These are phyloP conservation scores for Odiellus spinosus DNA, from an alignment of 2,888 invertebrate genomes.

Conservation along the genomic window DNA sequence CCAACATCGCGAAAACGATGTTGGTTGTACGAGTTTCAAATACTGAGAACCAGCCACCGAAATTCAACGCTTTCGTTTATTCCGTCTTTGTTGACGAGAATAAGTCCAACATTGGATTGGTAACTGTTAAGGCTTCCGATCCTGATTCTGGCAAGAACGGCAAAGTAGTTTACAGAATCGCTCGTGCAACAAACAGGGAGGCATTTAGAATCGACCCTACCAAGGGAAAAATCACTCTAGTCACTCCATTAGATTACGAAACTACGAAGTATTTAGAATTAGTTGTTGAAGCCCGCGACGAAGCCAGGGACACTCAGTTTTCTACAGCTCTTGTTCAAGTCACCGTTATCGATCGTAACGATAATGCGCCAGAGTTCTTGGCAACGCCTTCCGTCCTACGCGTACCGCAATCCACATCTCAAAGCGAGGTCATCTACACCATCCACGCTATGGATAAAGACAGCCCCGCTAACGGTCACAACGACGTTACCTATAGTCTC, in stretches of 20 bases:
- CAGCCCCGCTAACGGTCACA: conserved; percentile 16
- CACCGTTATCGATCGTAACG: conserved; percentile 22
- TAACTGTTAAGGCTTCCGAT: conserved; percentile 21
- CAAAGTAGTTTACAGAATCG: conserved; percentile 19
- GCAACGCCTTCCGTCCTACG: conserved; percentile 22
- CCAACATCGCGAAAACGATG: conserved; percentile 22
- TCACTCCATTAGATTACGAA: conserved; percentile 21
- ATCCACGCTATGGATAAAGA: conserved; percentile 22
- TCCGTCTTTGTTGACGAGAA: conserved; percentile 22
- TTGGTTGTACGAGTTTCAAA: conserved; percentile 21
- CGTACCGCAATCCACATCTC: conserved; percentile 20
- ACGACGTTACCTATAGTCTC: conserved; percentile 19
- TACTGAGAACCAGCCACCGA: conserved; percentile 22
- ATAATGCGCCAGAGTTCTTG: conserved; percentile 22
- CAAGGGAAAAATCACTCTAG: conserved; percentile 20
- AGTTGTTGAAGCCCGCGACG: conserved; percentile 22
- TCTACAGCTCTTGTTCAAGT: conserved; percentile 20
- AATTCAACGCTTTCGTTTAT: conserved; percentile 23
- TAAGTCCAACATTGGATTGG: conserved; percentile 18
- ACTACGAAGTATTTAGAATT: conserved; percentile 20
- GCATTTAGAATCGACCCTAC: conserved; percentile 21
- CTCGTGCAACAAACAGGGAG: conserved; percentile 13
- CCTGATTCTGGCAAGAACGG: conserved; percentile 20
- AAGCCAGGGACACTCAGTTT: conserved; percentile 21
- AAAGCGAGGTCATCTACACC: conserved; percentile 21